Evolutionary conservation across 2,113 vertebrate genomes (phyloP), one percentile per base, ranked within the genome.

Genomic region (Steatornis caripensis): DNA sequence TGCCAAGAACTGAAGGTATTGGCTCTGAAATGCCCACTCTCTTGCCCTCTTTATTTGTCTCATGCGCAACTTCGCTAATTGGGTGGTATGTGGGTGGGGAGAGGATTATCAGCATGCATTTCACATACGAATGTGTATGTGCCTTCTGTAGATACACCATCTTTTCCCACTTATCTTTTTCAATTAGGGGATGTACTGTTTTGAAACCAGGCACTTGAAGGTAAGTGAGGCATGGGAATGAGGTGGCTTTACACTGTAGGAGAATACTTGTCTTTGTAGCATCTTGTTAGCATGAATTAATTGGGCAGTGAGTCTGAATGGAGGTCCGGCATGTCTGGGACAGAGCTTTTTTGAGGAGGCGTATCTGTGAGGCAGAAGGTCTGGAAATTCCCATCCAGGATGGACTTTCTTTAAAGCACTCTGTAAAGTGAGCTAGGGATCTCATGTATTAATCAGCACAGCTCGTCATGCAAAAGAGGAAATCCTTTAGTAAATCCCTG

Each of bases 221-320:
- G 78, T 93, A 95, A 77, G 61, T 39, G 85, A 93, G 85, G 85
- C 85, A 89, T 87, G 86, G 84, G 90, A 94, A 96, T 36, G 36
- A 82, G 39, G 36, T 89, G 75, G 58, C 69, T 90, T 92, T 84
- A n/a, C 27, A 18, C 51, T 82, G 49, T 48, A 45, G 49, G 84
- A 75, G 62, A 95, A 79, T 91, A 46, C 39, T 95, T 75, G 72
- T 70, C 90, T 97, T 95, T 97, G 92, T 95, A 87, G 64, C 55
- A 49, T 69, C 77, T 95, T 90, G 74, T 95, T 94, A 96, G 62
- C 5, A 15, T 37, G 20, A 74, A 95, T 95, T 97, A 97, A 95
- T 97, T 89, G 93, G 94, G 58, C 57, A 78, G 72, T 65, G 74
- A 88, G 53, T 91, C 91, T 92, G 82, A 93, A 68, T 84, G 84